Conservation (phyloP, 2,797 vertebrate species). For the Danio choprae region DNA sequence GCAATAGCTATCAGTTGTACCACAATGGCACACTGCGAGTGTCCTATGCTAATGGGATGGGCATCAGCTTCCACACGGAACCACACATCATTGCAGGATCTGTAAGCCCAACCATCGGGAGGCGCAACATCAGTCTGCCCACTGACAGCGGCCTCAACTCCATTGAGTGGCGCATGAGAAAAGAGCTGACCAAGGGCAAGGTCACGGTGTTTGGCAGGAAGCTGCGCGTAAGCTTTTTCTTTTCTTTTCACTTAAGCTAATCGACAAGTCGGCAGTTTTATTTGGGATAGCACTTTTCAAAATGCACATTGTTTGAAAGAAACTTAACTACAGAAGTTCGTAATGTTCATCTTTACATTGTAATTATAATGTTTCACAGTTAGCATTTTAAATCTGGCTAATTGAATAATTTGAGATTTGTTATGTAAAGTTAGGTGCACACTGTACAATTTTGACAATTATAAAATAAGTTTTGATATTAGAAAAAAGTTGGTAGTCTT, state of each 20-base stretch:
- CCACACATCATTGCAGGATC: slow-evolving; percentile 88
- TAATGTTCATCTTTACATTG: not conserved
- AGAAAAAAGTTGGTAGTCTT: no score
- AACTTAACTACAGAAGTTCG: not conserved
- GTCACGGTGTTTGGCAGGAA: slow-evolving; percentile 90
- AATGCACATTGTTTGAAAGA: not conserved
- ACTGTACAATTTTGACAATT: no score
- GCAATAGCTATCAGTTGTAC: slow-evolving; percentile 90
- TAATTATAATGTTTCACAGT: no score
- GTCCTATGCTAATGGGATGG: slow-evolving; percentile 90
- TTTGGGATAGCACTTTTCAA: not conserved
- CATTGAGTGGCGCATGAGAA: slow-evolving; percentile 89
- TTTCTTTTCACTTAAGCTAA: not conserved
- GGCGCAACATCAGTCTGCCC: slow-evolving; percentile 89
- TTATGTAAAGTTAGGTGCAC: not conserved
- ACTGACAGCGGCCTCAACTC: slow-evolving; percentile 90
- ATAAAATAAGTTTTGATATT: no score
- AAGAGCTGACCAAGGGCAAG: slow-evolving; percentile 90
- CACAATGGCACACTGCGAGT: slow-evolving; percentile 88
- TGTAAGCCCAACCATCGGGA: slow-evolving; percentile 87
- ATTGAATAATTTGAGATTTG: not conserved
- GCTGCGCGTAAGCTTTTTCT: slow-evolving; percentile 82
- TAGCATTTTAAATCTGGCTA: not conserved
- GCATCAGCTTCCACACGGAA: slow-evolving; percentile 89
- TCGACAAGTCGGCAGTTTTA: not conserved